Evolutionary conservation across 2,113 vertebrate species (phyloP), one percentile per base, ranked within the genome.

Genomic region (Pedionomus torquatus): DNA sequence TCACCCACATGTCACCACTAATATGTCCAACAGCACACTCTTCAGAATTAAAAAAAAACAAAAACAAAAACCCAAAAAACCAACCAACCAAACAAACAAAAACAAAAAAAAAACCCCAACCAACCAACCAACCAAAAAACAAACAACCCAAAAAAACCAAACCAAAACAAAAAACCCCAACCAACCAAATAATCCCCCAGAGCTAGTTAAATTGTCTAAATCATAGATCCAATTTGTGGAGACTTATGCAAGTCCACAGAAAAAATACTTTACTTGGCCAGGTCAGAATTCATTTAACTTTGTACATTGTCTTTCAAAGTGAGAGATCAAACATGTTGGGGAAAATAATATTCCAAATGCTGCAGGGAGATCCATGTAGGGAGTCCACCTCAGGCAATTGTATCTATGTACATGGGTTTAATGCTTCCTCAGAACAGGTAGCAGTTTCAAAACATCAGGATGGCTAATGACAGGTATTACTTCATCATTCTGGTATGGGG

Each of bases 231-330:
- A 93, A 91, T 93, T 87, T 88, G 35, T 48, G 54, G 78, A 90
- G 49, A n/a, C 41, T 95, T 97, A 89, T 77, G 78, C 84, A 93
- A 94, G 54, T 71, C 63, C 85, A 9, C 83, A 68, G n/a, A 64
- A 89, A 89, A 95, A 95, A 84, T 54, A 80, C 13, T 90, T 86
- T 18, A 48, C 89, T 94, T 97, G 96, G 85, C 75, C 69, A 89
- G 94, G 83, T 97, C 93, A 96, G 54, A 93, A 87, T 97, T 93
- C 37, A 90, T 91, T 91, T 90, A 58, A 92, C 74, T 95, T 82
- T 83, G 19, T 71, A 55, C 75, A 95, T 97, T 25, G 24, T 96
- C 37, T 91, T 93, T 97, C 64, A 87, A 95, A 97, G 51, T 41
- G 55, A 89, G 52, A 89, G 33, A 77, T 87, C 86, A 60, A 93